Evolutionary conservation across 2,888 invertebrate species (phyloP), one percentile per base, ranked within the genome.

Genomic region (Caenorhabditis afra): DNA sequence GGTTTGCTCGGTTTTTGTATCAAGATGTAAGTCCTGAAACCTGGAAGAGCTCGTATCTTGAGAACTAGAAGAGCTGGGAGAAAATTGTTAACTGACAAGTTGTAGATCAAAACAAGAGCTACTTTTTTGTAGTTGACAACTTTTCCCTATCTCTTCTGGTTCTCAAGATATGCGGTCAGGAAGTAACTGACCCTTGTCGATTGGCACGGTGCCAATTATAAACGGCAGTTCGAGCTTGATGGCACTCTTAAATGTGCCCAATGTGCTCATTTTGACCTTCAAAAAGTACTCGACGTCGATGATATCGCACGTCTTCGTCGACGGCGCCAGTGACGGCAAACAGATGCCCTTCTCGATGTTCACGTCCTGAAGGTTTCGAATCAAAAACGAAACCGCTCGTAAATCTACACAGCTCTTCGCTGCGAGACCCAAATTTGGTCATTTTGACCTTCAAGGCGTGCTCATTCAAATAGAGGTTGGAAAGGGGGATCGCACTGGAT

Each of bases 271-370:
- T 58, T 78, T 78, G 14, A 66, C 62, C 35, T 78, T 78, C 20
- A 78, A 12, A 62, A 67, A 73, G 35, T 78, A 78, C 20, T 71
- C 71, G 16, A 78, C 66, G 22, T 66, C 61, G 16, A 78, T 78
- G 3, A 78, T 61, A 12, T 73, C 67, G n/a, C 78, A 78, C 1
- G 78, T 59, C 39, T 78, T 78, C 1, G 73, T 67, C 0, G 78
- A 66, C 29, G 78, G 78, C 11, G 66, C 18, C 4, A 73, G 35
- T 7, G 71, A 29, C 3, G 78, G 62, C 5, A 78, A 12, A 5
- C 16, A 39, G 8, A 78, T 37, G 2, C 35, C n/a, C 16, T 73
- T 59, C 3, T 70, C 49, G 1, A 77, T 22, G 0, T 62, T 50
- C 18, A 47, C n/a, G 35, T 64, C 71, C 3, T 65, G n/a, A n/a